Percentiles rank a stretch among this genome's conserved stretches.
Conservation (phyloP, 2,888 invertebrate genomes). For the Drosophila rubida region DNA sequence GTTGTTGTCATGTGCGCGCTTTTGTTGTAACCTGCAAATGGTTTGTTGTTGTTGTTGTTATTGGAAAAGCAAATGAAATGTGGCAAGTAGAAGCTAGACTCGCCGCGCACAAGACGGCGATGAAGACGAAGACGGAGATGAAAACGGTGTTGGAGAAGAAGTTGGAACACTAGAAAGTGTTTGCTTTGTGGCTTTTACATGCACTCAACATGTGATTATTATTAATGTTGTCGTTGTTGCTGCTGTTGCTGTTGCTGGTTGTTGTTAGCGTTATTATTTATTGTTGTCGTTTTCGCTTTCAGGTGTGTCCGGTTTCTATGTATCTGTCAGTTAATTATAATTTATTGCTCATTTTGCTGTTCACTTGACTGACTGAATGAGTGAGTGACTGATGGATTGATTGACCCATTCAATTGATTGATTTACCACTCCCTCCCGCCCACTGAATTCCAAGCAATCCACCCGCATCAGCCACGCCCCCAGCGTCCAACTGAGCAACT, state of each 20-base stretch:
- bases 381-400: conserved; percentile 58
- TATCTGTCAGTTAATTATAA: conserved; percentile 58
- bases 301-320: conserved; percentile 26
- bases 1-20: conserved; percentile 32
- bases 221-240: conserved; percentile 13
- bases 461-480: background rate
- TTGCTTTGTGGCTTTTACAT: conserved; percentile 49
- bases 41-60: conserved; percentile 50
- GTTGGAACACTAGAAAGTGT: conserved; percentile 63
- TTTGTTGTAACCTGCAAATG: conserved; percentile 45
- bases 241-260: conserved; percentile 11
- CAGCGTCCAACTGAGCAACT: conserved; percentile 6
- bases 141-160: conserved; percentile 5
- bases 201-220: conserved; percentile 27
- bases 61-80: conserved; percentile 43
- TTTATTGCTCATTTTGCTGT: conserved; percentile 68
- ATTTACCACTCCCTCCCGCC: conserved; percentile 27
- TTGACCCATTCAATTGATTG: conserved; percentile 42
- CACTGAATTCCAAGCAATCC: background rate
- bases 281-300: conserved; percentile 61
- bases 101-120: background rate
- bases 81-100: conserved; percentile 27
- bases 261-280: conserved; percentile 37
- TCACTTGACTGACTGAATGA: conserved; percentile 49
- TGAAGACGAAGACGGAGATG: conserved; percentile 6